phyloP scores from a whole-genome alignment of 2,797 vertebrate genomes.

The Cephalopachus bancanus region DNA sequence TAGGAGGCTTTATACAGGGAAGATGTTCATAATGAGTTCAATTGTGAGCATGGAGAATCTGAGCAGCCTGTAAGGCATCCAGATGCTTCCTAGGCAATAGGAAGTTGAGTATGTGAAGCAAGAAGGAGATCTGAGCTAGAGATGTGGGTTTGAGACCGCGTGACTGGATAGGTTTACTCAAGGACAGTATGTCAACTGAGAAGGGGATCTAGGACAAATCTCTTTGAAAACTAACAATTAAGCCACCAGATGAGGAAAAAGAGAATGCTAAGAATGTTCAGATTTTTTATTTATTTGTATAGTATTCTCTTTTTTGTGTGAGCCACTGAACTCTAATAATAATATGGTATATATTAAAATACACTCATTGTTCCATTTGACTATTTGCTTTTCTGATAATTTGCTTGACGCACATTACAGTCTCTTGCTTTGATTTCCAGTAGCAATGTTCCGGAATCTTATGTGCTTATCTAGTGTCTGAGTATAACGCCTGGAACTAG shows the following conservation, averaged over 20 bases:
- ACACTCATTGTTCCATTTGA: background rate
- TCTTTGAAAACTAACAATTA: constrained; percentile 28
- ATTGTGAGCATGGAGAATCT: background rate
- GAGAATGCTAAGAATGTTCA: background rate
- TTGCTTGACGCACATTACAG: background rate
- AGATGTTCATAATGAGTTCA: background rate
- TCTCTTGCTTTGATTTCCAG: constrained; percentile 34
- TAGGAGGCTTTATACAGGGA: background rate
- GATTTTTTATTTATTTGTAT: background rate
- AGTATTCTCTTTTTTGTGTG: background rate
- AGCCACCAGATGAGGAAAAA: background rate
- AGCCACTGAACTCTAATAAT: constrained; percentile 11
- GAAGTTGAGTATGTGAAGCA: background rate
- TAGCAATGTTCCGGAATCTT: background rate
- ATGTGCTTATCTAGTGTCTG: background rate
- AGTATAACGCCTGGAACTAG: background rate
- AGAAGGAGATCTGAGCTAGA: background rate
- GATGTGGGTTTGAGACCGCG: background rate
- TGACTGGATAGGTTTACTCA: background rate
- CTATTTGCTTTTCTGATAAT: constrained; percentile 46
- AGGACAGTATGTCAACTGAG: background rate
- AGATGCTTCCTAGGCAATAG: background rate
- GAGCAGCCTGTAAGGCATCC: background rate
- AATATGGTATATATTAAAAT: background rate
- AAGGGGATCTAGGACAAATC: background rate